These are phyloP conservation scores for Acromyrmex echinatior DNA, from an alignment of 1,140 invertebrate species.

Conservation along the genomic window DNA sequence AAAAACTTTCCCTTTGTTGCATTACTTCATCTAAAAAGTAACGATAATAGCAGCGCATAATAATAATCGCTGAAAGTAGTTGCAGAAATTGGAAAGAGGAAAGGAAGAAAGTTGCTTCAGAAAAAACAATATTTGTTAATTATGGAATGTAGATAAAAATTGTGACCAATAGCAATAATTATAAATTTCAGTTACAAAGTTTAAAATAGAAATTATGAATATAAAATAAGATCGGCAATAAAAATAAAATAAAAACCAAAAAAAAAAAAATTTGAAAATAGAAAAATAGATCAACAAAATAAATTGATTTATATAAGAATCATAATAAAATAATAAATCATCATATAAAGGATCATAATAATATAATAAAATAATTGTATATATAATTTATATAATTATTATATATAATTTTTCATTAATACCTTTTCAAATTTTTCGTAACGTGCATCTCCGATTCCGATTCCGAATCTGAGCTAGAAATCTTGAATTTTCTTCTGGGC, in stretches of 20 bases:
- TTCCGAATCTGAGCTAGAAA: background rate
- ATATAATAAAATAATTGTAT: background rate
- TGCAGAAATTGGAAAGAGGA: background rate
- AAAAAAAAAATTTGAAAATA: background rate
- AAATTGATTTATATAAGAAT: background rate
- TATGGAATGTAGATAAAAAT: background rate
- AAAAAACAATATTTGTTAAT: background rate
- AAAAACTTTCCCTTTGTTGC: constrained; percentile 11
- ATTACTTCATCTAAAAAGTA: background rate
- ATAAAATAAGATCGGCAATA: background rate
- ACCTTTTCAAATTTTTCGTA: constrained; percentile 35
- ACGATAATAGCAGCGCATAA: background rate
- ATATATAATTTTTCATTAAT: background rate
- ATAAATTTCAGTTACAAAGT: background rate
- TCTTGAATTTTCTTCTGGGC: background rate
- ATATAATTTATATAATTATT: background rate
- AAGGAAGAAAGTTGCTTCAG: background rate
- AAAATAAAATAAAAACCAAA: background rate
- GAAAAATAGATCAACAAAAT: background rate
- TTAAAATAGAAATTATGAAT: background rate
- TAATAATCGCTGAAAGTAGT: constrained; percentile 20
- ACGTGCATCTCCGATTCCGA: background rate
- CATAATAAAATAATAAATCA: background rate
- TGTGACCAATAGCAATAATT: background rate
- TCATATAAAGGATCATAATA: background rate